phyloP scores from a whole-genome alignment of 2,797 vertebrate genomes.

The Sarcoramphus papa region DNA sequence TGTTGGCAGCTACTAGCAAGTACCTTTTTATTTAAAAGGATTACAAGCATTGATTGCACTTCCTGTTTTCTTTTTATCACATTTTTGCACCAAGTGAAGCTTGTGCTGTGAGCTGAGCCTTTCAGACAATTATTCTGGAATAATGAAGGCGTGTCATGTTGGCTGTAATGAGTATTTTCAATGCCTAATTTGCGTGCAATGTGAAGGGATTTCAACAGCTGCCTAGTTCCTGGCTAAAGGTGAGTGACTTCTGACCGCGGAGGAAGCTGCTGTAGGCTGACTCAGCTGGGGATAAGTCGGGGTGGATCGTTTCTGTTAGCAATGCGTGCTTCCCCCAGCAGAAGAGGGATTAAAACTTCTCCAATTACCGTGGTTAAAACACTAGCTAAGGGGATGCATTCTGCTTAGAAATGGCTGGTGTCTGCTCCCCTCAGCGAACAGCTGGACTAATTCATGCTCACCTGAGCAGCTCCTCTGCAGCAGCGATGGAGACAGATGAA shows the following conservation, averaged over 20 bases:
- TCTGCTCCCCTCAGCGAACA: background rate
- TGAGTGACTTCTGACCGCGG: background rate
- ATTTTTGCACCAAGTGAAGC: slow-evolving; percentile 45
- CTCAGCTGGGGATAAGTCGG: background rate
- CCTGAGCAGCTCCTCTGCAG: background rate
- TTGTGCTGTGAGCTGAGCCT: slow-evolving; percentile 16
- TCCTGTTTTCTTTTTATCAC: slow-evolving; percentile 58
- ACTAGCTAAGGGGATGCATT: background rate
- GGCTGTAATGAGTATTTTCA: slow-evolving; percentile 41
- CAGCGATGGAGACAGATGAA: background rate
- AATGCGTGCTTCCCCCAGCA: background rate
- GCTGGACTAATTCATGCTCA: background rate
- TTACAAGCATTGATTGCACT: slow-evolving; percentile 43
- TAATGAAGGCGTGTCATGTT: slow-evolving; percentile 47
- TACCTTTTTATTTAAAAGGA: slow-evolving; percentile 60
- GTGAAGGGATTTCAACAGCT: slow-evolving; percentile 18
- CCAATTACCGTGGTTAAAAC: background rate
- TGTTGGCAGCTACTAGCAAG: slow-evolving; percentile 47
- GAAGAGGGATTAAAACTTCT: slow-evolving; percentile 39
- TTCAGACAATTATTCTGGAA: slow-evolving; percentile 49
- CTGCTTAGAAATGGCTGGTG: background rate
- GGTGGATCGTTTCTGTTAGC: background rate
- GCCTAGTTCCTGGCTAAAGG: slow-evolving; percentile 27
- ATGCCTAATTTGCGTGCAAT: slow-evolving; percentile 8
- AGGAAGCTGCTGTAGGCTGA: background rate